Evolutionary conservation across 2,113 vertebrate species (phyloP).

Genomic region (Sarotherodon lohbergeri): DNA sequence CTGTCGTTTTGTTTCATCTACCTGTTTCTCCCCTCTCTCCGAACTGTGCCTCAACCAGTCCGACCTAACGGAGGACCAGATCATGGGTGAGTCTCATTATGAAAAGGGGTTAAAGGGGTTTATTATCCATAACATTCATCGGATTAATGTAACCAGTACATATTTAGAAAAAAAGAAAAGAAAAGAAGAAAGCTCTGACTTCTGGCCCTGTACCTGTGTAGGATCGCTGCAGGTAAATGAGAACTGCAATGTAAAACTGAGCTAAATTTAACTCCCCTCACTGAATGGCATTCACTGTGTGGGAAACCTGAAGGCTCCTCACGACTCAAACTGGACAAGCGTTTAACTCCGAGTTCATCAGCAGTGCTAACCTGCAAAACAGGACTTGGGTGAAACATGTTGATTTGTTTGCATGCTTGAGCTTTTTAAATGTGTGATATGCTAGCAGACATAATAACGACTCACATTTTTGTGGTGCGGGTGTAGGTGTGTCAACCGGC

Average conservation of each 20-base stretch:
- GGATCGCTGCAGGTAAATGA: slow-evolving; percentile 17
- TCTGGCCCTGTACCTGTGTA: neutral
- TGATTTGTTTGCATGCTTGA: neutral
- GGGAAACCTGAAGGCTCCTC: neutral
- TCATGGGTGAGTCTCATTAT: slow-evolving; percentile 71
- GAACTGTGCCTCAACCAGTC: slow-evolving; percentile 61
- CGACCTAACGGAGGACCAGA: slow-evolving; percentile 84
- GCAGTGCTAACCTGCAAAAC: neutral
- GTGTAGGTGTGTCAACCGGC: neutral
- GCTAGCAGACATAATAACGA: neutral
- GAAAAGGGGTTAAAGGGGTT: neutral
- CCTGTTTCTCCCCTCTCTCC: neutral
- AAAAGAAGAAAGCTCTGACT: neutral
- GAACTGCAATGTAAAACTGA: neutral
- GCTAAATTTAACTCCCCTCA: neutral
- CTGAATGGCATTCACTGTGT: neutral
- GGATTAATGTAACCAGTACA: neutral
- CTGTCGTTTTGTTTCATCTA: neutral
- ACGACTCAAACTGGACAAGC: neutral
- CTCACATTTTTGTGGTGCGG: neutral
- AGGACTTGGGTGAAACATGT: neutral
- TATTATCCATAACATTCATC: neutral
- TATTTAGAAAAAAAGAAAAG: neutral
- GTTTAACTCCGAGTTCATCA: neutral
- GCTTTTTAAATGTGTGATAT: neutral